These are phyloP conservation scores for Alviniconcha strummeri DNA, from an alignment of 2,888 invertebrate genomes.

Conservation along the genomic window DNA sequence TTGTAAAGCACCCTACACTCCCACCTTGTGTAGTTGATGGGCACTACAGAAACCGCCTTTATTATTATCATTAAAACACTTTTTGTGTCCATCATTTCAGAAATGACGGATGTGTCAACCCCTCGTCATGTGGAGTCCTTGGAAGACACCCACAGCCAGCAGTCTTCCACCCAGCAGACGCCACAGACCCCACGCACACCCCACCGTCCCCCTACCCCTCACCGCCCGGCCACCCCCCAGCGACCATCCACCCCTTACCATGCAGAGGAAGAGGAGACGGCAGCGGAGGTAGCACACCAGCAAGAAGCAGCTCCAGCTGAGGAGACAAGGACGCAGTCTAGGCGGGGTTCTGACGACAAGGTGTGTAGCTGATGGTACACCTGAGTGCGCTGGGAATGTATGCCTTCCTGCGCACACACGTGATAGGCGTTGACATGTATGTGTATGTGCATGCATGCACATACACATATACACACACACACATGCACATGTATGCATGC, in stretches of 20 bases:
- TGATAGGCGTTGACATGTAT: too few relatives aligned
- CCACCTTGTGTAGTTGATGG: too few relatives aligned
- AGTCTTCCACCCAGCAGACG: background rate
- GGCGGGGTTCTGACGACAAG: background rate
- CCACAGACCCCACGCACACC: background rate
- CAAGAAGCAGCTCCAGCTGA: background rate
- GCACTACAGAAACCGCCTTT: too few relatives aligned
- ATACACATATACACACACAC: too few relatives aligned
- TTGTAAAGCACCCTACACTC: too few relatives aligned
- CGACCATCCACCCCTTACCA: slow-evolving; percentile 26
- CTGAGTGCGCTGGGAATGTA: too few relatives aligned
- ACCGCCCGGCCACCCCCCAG: slow-evolving; percentile 13
- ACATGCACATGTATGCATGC: background rate
- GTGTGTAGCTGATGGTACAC: background rate
- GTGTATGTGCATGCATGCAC: background rate
- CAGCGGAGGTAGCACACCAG: background rate
- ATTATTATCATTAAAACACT: too few relatives aligned
- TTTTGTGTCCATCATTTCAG: background rate
- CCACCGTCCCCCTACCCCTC: slow-evolving; percentile 24
- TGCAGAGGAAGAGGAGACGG: slow-evolving; percentile 26
- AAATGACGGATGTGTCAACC: slow-evolving; percentile 9
- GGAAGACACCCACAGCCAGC: background rate
- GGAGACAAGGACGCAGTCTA: background rate
- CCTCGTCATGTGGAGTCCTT: background rate
- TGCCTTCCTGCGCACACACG: too few relatives aligned